Conservation (phyloP, 2,888 invertebrate genomes). For the Lomographa bimaculata region DNA sequence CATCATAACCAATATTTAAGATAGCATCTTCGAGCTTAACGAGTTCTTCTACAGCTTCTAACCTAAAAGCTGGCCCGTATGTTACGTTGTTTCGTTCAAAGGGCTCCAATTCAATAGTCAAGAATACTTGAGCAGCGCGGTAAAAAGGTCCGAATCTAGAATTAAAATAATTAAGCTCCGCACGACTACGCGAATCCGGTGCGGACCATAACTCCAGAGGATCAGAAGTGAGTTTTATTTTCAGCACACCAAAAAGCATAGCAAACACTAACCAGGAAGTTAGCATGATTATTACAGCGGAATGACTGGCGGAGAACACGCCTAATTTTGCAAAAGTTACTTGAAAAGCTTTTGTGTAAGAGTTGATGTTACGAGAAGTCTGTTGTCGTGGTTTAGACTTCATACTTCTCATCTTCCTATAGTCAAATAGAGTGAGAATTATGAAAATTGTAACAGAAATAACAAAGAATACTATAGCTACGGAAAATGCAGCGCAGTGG, state of each 20-base stretch:
- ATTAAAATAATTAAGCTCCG: constrained; percentile 95
- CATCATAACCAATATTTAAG: constrained; percentile 82
- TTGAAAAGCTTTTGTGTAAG: constrained; percentile 53
- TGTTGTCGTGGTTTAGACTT: constrained; percentile 23
- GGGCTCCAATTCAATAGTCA: constrained; percentile 82
- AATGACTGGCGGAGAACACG: constrained; percentile 86
- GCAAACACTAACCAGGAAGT: constrained; percentile 83
- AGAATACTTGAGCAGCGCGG: constrained; percentile 94
- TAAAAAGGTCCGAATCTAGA: constrained; percentile 94
- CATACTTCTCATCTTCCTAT: constrained; percentile 34
- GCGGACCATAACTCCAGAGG: constrained; percentile 98
- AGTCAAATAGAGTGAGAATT: constrained; percentile 45
- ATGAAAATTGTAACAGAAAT: constrained; percentile 60
- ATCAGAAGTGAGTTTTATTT: constrained; percentile 90
- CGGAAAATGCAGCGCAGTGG: constrained; percentile 86
- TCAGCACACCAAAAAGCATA: constrained; percentile 86
- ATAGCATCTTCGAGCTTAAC: constrained; percentile 87
- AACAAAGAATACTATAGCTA: constrained; percentile 81
- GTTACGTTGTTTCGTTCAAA: constrained; percentile 65
- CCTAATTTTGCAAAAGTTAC: constrained; percentile 59
- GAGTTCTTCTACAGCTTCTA: constrained; percentile 89
- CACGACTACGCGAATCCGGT: constrained; percentile 89
- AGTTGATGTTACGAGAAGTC: constrained; percentile 36
- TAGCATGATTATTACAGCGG: constrained; percentile 85
- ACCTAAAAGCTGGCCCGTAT: constrained; percentile 92